Conservation (phyloP, 2,888 invertebrate species). For the Schizaphis graminum region DNA sequence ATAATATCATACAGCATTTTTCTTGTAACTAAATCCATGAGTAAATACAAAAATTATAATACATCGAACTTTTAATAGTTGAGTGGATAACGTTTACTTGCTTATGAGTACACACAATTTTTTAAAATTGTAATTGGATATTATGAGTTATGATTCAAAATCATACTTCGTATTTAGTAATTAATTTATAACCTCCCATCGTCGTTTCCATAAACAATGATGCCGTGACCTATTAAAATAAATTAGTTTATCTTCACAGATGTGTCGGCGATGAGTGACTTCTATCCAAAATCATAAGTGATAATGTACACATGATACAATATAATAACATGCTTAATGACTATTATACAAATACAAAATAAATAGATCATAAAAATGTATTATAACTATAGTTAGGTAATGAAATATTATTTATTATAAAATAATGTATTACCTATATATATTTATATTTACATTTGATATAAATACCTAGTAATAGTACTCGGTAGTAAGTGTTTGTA, state of each 20-base stretch:
- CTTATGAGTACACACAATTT: neutral
- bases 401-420: neutral
- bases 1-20: neutral
- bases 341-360: neutral
- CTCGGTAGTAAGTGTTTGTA: neutral
- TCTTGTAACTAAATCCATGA: neutral
- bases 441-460: too few species aligned
- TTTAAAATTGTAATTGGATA: neutral
- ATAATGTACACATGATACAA: neutral
- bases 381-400: neutral
- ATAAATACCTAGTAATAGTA: neutral
- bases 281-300: neutral
- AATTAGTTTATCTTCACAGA: neutral
- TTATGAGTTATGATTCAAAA: neutral
- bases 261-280: neutral
- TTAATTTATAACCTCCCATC: neutral
- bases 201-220: neutral
- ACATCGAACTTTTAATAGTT: neutral
- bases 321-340: neutral
- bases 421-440: too few species aligned
- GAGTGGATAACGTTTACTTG: neutral
- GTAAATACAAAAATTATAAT: neutral
- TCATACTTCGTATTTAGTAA: neutral
- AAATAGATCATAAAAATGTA: neutral
- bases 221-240: neutral